These are phyloP conservation scores for Laticauda laticaudata DNA, from an alignment of 2,113 vertebrate species.

Conservation along the genomic window DNA sequence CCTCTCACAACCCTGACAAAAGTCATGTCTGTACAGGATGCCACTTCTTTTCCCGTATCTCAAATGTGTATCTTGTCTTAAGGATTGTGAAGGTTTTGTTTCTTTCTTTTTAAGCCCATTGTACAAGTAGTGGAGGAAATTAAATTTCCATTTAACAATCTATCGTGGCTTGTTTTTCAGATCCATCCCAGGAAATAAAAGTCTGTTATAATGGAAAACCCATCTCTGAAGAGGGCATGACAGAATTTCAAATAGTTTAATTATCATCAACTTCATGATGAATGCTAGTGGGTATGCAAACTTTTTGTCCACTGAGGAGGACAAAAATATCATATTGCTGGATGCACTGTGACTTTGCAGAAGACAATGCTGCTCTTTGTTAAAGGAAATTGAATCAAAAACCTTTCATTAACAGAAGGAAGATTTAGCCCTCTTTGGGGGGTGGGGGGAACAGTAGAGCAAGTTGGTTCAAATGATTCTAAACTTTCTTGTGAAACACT, in stretches of 20 bases:
- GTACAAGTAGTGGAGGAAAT: not conserved
- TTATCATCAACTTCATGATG: not conserved
- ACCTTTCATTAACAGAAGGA: not conserved
- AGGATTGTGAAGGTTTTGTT: not conserved
- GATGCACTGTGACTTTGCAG: not conserved
- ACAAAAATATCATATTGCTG: not conserved
- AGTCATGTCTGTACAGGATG: too few relatives aligned
- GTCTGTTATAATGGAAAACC: not conserved
- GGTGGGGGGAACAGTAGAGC: not conserved
- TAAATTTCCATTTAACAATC: not conserved
- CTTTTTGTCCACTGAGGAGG: not conserved
- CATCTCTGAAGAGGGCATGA: not conserved
- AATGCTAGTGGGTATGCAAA: not conserved
- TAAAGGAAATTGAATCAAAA: not conserved
- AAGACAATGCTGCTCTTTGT: not conserved
- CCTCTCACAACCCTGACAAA: too few relatives aligned
- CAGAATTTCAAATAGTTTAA: not conserved
- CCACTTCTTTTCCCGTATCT: not conserved
- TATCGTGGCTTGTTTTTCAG: not conserved
- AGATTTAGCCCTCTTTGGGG: not conserved
- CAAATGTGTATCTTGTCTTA: not conserved
- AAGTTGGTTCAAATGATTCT: not conserved
- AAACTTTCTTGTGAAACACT: too few relatives aligned
- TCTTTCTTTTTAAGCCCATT: not conserved
- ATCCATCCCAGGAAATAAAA: conserved; percentile 23